Evolutionary conservation across 2,797 vertebrate genomes (phyloP), one percentile per base, ranked within the genome.

Genomic region (Argentina silus): DNA sequence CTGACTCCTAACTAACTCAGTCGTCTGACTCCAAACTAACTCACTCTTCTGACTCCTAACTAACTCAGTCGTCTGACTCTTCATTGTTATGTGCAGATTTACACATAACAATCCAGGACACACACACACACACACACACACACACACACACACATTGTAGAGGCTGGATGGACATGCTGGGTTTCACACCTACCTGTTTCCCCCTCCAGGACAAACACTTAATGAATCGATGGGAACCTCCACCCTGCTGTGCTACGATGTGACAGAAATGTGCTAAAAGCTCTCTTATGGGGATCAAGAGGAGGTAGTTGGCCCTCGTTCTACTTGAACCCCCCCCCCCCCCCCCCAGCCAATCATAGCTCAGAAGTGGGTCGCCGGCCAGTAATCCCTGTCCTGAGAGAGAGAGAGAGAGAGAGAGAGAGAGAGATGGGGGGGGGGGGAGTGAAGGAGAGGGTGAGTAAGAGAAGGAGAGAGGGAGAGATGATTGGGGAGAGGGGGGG

Each of bases 381-480:
- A 57, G 69, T 70, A 79, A 86, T 87, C 78, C 67, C 78, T 82
- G 70, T 63, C 42, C 15, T 79, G n/a, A n/a, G n/a, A n/a, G n/a
- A n/a, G n/a, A n/a, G n/a, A n/a, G n/a, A n/a, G n/a, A n/a, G n/a
- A 55, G 12, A 55, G 11, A 14, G 15, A 6, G n/a, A 62, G 60
- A 62, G 11, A 11, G 3, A n/a, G 23, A 23, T n/a, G n/a, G n/a
- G n/a, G n/a, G n/a, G n/a, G n/a, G n/a, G n/a, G 36, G 60, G 27
- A 15, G 60, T 36, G 60, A 23, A 42, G 14, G 12, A 62, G 23
- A 62, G 60, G 14, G 11, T 43, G 47, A 8, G 7, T 2, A 48
- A 48, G 47, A 48, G 48, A 51, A 51, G 55, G 15, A 56, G 15
- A 17, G 7, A 21, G 55, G 55, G 6, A 21, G 17, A 17, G 17